Evolutionary conservation across 2,113 vertebrate species (phyloP), one percentile per base, ranked within the genome.

Genomic region (Notarius quadriscutis): DNA sequence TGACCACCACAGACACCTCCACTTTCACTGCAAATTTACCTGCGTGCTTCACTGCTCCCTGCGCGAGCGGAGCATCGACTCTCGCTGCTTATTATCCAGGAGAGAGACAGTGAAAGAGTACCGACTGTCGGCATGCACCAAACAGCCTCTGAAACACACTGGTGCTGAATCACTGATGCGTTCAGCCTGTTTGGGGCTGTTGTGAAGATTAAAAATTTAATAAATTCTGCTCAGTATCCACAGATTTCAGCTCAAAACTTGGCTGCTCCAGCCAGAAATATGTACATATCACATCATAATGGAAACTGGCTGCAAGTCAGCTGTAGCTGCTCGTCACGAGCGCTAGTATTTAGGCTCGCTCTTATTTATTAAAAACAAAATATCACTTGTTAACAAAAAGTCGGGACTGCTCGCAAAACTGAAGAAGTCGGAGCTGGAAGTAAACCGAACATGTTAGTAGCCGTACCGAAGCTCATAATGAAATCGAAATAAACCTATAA

Each of bases 1-100:
- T 72, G 80, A 50, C 50, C 79, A 58, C 58, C 84, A 74, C 60
- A 58, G 41, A 84, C 83, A 87, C 86, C 74, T 83, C 84, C 63
- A 65, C 48, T 77, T 84, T 77, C 71, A 83, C 30, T 83, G 27
- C 55, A 79, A 79, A 60, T 81, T 58, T 60, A 27, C 53, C 78
- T 34, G 27, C 17, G 30, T 79, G 51, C 75, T 57, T 27, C 25
- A 7, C 75, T 79, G 51, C 51, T 55, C 75, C 30, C 75, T 55
- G 75, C 75, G 30, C 18, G 75, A 79, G 55, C 50, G 14, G 51
- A 17, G 75, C 55, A 60, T 60, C 17, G 27, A 41, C 79, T 41
- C 78, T 34, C 30, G 25, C 30, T 80, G 78, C 27, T 80, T 27
- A 58, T 80, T 80, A 80, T 34, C 53, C 17, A 14, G 5, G 77